Evolutionary conservation across 2,888 invertebrate genomes (phyloP), one percentile per base, ranked within the genome.

Genomic region (Aplocera efformata): DNA sequence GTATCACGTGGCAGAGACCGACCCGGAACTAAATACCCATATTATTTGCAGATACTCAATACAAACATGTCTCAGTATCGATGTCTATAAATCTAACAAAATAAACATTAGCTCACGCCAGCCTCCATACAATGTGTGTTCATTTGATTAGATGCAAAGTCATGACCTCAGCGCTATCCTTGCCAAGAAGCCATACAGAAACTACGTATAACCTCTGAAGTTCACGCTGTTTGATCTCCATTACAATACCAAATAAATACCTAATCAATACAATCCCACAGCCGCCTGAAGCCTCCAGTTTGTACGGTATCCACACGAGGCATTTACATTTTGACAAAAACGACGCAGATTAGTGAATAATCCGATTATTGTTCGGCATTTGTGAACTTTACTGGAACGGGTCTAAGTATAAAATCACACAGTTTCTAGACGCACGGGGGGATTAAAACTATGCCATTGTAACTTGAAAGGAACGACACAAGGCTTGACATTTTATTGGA

Each of bases 401-500:
- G 6, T 21, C 35, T 32, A 8, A 27, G 45, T 37, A 30, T 36
- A 45, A 10, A 33, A 24, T 44, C 7, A 20, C 8, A 36, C 23
- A 13, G 20, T 22, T 23, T n/a, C 24, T 13, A 21, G 27, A 32
- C 31, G 32, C 24, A 39, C 33, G 7, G 33, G 33, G 13, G 43
- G 48, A 52, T 52, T 51, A 48, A 45, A 49, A 43, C 36, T 37
- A 42, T 38, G 42, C 26, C 34, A 38, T 38, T 36, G 42, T 39
- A 26, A 23, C 38, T 33, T 34, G 27, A 35, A 37, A 30, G 29
- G 30, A 33, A 29, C 33, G 41, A 50, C 48, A 56, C 58, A 56
- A 58, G 53, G 56, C 43, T 11, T 38, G 35, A 42, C 49, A 50
- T 48, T 42, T 38, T 53, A 58, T 57, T 50, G 54, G 55, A 30